Conservation (phyloP, 2,797 vertebrate species). For the Xenopus petersii region DNA sequence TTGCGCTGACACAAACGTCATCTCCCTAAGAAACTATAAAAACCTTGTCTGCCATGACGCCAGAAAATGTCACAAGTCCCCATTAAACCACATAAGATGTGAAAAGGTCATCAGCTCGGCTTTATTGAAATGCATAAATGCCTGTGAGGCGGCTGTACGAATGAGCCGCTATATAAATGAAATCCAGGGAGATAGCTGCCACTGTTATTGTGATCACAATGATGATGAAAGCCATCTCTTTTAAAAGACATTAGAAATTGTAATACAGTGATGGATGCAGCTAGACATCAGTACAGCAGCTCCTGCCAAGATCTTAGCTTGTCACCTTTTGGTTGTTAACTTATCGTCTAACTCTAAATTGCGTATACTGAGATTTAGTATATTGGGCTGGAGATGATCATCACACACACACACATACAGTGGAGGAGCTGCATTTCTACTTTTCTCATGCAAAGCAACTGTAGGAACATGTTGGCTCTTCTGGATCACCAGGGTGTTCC, state of each 20-base stretch:
- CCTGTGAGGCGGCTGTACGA: slow-evolving; percentile 33
- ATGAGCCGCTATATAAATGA: slow-evolving; percentile 41
- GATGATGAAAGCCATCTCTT: slow-evolving; percentile 36
- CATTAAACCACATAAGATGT: slow-evolving; percentile 46
- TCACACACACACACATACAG: no score
- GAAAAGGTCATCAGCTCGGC: slow-evolving; percentile 48
- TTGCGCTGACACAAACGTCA: slow-evolving; percentile 32
- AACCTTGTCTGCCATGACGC: not conserved
- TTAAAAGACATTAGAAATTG: slow-evolving; percentile 39
- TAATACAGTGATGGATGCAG: slow-evolving; percentile 36
- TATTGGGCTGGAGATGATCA: no score
- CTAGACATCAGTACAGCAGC: slow-evolving; percentile 17
- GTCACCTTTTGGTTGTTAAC: slow-evolving; percentile 1
- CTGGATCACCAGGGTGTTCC: no score
- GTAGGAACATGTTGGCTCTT: no score
- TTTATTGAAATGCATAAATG: slow-evolving; percentile 48
- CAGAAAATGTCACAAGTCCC: slow-evolving; percentile 40
- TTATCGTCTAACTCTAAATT: no score
- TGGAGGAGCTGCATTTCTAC: no score
- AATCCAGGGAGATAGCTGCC: slow-evolving; percentile 39
- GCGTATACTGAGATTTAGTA: no score
- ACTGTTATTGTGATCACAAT: slow-evolving; percentile 47
- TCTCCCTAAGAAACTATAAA: slow-evolving; percentile 15
- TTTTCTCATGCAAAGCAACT: no score
- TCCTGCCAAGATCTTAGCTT: slow-evolving; percentile 31